Base-by-base conservation (phyloP, 2,797 vertebrate genomes). In the Gallinago solitaria region DNA sequence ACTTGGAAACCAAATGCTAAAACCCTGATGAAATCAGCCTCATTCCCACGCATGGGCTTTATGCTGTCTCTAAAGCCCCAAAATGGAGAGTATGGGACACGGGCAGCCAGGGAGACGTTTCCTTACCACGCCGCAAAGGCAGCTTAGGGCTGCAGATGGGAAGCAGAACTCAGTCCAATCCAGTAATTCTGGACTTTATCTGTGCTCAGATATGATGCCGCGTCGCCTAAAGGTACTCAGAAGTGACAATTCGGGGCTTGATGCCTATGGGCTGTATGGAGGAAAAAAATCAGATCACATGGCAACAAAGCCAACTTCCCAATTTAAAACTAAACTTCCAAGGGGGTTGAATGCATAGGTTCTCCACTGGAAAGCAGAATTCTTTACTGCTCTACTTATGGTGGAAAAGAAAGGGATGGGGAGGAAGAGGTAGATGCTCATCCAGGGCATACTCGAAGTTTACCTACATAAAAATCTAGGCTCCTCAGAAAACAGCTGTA, bases 41-140 rank as follows among this genome's bases (percentile, higher is more conserved):
- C 0, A 0, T 7, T 61, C 37, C 47, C 51, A 37, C 0, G 30
- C 15, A 2, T 1, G 1, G 5, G 47, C 61, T 69, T 51, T 7
- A 32, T 3, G 51, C 19, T 32, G 25, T 13, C 67, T 54, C 59
- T 24, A 30, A 20, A 37, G 28, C 28, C 53, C 53, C 37, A n/a
- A 53, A 65, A 35, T 0, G 2, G 27, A 63, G 6, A 73, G 2
- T 30, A 54, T n/a, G 4, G 4, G 43, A 48, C 12, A 9, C 0
- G 8, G 35, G 59, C 39, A 79, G 69, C 8, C 67, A 20, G 23
- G 48, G 50, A 17, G 39, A 8, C 4, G 32, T 28, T 28, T 57
- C 53, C 37, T 16, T 84, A 20, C 48, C 21, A 47, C 6, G 5
- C 41, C 25, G 45, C 28, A 43, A 69, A 88, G 64, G 64, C 50